phyloP scores from a whole-genome alignment of 2,113 vertebrate genomes.

The Platichthys flesus region DNA sequence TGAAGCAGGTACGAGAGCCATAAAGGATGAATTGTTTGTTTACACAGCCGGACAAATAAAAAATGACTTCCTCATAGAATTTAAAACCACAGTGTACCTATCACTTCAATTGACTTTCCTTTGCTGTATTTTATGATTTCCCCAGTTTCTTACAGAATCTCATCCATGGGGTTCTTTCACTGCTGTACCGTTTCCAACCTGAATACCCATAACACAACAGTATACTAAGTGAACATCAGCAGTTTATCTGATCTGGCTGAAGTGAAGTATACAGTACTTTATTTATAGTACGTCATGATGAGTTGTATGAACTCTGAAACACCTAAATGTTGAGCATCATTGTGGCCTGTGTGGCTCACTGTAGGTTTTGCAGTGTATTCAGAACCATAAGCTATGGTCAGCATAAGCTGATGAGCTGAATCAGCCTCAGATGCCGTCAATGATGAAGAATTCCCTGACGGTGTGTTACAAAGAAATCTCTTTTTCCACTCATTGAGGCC shows the following conservation, averaged over 20 bases:
- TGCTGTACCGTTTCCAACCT: not conserved
- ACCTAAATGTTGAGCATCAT: not conserved
- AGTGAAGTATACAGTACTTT: not conserved
- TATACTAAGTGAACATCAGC: not conserved
- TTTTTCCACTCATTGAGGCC: not conserved
- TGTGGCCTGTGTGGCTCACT: not conserved
- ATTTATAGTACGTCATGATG: not conserved
- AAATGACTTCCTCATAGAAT: no score
- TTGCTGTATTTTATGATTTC: not conserved
- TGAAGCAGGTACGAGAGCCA: not conserved
- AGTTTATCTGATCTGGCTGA: not conserved
- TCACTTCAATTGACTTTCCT: not conserved
- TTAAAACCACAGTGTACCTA: not conserved
- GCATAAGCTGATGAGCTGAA: not conserved
- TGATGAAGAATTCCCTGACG: not conserved
- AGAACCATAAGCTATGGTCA: not conserved
- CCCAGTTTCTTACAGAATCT: not conserved
- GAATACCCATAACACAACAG: not conserved
- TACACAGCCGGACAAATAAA: no score
- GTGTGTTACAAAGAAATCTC: not conserved
- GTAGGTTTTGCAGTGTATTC: not conserved
- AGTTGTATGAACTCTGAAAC: not conserved
- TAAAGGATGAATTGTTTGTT: no score
- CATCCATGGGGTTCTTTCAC: not conserved
- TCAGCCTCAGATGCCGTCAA: slow-evolving; percentile 7